phyloP scores from a whole-genome alignment of 2,113 vertebrate genomes.

The Helogale parvula region DNA sequence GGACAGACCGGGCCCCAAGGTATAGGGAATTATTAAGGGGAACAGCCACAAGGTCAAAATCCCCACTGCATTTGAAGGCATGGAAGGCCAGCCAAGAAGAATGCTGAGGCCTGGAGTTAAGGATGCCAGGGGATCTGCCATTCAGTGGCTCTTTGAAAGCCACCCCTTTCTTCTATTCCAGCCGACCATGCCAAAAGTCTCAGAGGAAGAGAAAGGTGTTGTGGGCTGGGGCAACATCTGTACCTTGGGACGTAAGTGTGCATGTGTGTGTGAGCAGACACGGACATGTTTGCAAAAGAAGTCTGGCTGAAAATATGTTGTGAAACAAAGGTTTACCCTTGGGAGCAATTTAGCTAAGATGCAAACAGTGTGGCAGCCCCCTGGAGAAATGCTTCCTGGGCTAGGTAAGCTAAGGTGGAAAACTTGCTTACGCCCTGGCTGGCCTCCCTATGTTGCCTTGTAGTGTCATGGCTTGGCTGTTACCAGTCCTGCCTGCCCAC shows the following conservation, averaged over 20 bases:
- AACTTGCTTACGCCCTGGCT: neutral
- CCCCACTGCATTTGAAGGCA: neutral
- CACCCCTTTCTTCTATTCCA: neutral
- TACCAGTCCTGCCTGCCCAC: neutral
- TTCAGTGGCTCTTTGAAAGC: neutral
- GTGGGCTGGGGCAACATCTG: rapidly evolving
- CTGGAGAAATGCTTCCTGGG: slow-evolving; percentile 8
- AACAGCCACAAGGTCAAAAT: neutral
- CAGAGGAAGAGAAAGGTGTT: neutral
- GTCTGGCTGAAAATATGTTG: slow-evolving; percentile 68
- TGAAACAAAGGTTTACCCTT: neutral
- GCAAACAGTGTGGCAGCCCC: slow-evolving; percentile 39
- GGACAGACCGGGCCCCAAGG: neutral
- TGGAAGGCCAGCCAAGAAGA: neutral
- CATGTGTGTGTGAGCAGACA: neutral
- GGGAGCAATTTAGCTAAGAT: slow-evolving; percentile 67
- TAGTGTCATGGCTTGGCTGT: neutral
- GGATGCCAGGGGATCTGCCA: neutral
- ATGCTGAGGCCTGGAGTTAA: neutral
- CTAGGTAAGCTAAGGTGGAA: neutral
- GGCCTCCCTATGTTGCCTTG: neutral
- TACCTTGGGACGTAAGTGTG: neutral
- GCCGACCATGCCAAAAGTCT: neutral
- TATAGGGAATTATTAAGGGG: neutral
- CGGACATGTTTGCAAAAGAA: slow-evolving; percentile 53